Evolutionary conservation across 2,888 invertebrate genomes (phyloP), one percentile per base, ranked within the genome.

Genomic region (Anoplius nigerrimus): DNA sequence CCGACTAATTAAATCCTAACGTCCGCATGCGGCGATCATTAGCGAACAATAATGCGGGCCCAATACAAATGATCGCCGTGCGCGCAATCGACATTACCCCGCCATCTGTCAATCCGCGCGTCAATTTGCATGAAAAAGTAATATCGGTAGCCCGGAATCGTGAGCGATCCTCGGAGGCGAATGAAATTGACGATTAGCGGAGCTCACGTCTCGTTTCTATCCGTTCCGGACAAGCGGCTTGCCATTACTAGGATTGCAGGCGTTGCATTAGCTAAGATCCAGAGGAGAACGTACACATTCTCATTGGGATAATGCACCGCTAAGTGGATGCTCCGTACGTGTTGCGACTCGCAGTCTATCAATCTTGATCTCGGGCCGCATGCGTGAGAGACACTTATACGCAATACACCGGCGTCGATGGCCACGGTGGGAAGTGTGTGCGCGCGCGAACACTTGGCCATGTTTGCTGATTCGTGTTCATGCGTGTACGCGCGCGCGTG

Each of bases 281-380:
- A 69, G 71, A 69, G 34, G 34, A 3, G 34, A 18, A 65, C 74
- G 76, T 76, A 76, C 69, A 74, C 76, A 83, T 83, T 84, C 84
- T 85, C 86, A 87, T 87, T 81, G 80, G 80, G 84, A 85, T 87
- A 86, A 87, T 87, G 86, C 84, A 84, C 79, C 76, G 77, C 80
- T 84, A 83, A 87, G 86, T 84, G 82, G 83, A 85, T 84, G 82
- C 83, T 83, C 67, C 75, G 75, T 80, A 75, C 71, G 75, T 76
- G 79, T 82, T 79, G 77, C 80, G 76, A 78, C 81, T 80, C 78
- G 76, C 72, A 74, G 76, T 81, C 81, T 84, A 86, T 86, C 86
- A 86, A 86, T 86, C 86, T 86, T 84, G 82, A 86, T 86, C 83
- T 77, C 68, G 60, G 65, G 70, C 61, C 46, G 43, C 34, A 24